phyloP scores from a whole-genome alignment of 2,888 invertebrate genomes.

The Habroteleia sp. region DNA sequence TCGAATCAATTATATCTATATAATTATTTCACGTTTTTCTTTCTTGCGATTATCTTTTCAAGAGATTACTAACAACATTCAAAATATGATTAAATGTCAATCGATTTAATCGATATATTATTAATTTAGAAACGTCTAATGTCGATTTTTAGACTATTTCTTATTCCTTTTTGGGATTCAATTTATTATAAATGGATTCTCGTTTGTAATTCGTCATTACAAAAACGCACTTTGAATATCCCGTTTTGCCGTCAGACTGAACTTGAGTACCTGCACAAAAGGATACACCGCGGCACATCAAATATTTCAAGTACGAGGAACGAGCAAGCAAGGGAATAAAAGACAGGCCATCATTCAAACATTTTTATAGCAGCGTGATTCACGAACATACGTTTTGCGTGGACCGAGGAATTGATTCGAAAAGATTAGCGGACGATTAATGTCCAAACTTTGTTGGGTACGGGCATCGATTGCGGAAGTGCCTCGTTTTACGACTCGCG shows the following conservation, averaged over 20 bases:
- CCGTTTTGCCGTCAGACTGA: conserved; percentile 26
- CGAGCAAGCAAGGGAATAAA: conserved; percentile 29
- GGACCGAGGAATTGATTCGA: conserved; percentile 48
- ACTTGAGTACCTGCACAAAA: conserved; percentile 31
- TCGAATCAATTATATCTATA: too few relatives aligned
- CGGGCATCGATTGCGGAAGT: conserved; percentile 38
- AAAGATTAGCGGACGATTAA: conserved; percentile 52
- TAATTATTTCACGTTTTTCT: too few relatives aligned
- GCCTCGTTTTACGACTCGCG: conserved; percentile 33
- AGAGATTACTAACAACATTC: too few relatives aligned
- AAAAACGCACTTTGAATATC: conserved; percentile 28
- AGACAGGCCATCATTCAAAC: conserved; percentile 38
- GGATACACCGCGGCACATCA: conserved; percentile 26
- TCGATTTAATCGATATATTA: too few relatives aligned
- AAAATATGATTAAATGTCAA: too few relatives aligned
- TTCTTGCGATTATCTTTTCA: too few relatives aligned
- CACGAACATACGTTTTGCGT: conserved; percentile 30
- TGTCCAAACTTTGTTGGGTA: conserved; percentile 40
- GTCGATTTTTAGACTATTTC: background rate
- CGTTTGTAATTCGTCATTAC: conserved; percentile 22
- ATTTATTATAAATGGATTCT: conserved; percentile 19
- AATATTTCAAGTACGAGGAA: conserved; percentile 32
- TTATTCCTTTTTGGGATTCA: background rate
- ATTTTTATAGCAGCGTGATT: conserved; percentile 42
- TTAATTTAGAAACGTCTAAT: too few relatives aligned